Base-by-base conservation (phyloP, 2,797 vertebrate genomes). In the Acipenser transmontanus region DNA sequence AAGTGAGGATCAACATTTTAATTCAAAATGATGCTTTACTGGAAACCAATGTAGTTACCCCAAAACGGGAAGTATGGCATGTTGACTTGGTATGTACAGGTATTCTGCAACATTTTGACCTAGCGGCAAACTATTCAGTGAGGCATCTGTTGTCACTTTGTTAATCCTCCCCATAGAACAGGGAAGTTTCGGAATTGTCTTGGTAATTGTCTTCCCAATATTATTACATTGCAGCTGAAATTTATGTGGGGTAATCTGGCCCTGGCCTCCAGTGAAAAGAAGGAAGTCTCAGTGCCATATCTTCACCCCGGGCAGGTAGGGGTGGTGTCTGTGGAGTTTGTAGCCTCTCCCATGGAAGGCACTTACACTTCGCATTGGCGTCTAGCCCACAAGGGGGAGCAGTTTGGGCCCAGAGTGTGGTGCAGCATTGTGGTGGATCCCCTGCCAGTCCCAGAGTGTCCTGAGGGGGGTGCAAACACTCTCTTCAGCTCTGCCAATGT, bases 161-260 rank as follows among this genome's bases (percentile, higher is more conserved):
- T 34, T 34, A 34, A 34, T 34, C 34, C 34, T 3, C 34, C 34
- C 34, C 34, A 34, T 34, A 34, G 4, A 34, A 34, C 34, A 4
- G 34, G 34, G 34, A 34, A 34, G 34, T 34, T 34, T 0, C 1
- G 34, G 34, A 34, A 34, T 34, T 34, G 34, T 34, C 34, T 34
- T 34, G 34, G 34, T 34, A 34, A 34, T 34, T 34, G 4, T 34
- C 34, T 34, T 34, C 34, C 34, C 34, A 34, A 34, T 34, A 34
- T 34, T 34, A 34, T 34, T 34, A 34, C 34, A 34, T 67, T 77
- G 70, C 85, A 99, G 97, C 88, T 99, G 78, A 96, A 95, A 80
- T 96, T 98, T 77, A 98, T 99, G 95, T 99, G 97, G 97, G 97
- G 97, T 64, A 99, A 98, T 81, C 88, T 99, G 76, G 91, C 89